phyloP scores from a whole-genome alignment of 2,888 invertebrate genomes.

The Pantelozetes paolii region DNA sequence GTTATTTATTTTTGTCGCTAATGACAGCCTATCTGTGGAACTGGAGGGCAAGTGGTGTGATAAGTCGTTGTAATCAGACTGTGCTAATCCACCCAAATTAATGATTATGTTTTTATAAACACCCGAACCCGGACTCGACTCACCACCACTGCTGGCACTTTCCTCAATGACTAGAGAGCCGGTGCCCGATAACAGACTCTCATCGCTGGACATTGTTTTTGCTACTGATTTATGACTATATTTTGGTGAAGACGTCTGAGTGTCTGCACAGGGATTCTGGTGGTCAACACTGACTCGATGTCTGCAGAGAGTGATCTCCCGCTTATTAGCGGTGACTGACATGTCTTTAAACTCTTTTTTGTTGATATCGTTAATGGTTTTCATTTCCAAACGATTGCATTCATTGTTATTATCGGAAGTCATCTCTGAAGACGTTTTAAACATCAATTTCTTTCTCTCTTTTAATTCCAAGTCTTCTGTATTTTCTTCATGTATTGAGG shows the following conservation, averaged over 20 bases:
- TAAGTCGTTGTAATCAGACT: neutral
- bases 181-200: slow-evolving; percentile 46
- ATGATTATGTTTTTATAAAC: slow-evolving; percentile 48
- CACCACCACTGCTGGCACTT: slow-evolving; percentile 47
- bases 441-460: neutral
- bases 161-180: slow-evolving; percentile 47
- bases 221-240: slow-evolving; percentile 9
- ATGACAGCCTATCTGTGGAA: neutral
- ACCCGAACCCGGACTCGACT: slow-evolving; percentile 46
- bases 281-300: neutral
- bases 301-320: neutral
- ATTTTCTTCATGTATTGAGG: neutral
- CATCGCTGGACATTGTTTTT: slow-evolving; percentile 44
- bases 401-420: slow-evolving; percentile 10
- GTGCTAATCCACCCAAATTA: slow-evolving; percentile 44
- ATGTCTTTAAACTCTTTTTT: neutral
- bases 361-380: neutral
- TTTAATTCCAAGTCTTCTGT: neutral
- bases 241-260: slow-evolving; percentile 7
- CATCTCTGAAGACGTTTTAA: neutral
- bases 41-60: neutral
- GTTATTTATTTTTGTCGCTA: slow-evolving; percentile 1
- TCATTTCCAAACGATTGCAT: slow-evolving; percentile 8
- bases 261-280: neutral
- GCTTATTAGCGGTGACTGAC: neutral